Base-by-base conservation (phyloP, 2,113 vertebrate genomes). In the Rhineura floridana region DNA sequence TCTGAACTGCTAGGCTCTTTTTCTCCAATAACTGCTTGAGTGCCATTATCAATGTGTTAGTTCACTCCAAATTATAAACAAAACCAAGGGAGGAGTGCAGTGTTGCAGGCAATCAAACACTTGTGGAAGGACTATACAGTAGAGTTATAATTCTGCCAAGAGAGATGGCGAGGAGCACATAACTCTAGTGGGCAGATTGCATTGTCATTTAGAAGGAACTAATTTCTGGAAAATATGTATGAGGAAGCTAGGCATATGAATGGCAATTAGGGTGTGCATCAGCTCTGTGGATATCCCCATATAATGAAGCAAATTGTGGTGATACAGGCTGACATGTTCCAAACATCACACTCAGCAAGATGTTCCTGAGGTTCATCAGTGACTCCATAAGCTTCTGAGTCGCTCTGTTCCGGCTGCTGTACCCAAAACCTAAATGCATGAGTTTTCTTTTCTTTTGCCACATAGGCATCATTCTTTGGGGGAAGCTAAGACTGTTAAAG, bases 1-100 rank as follows among this genome's bases (percentile, higher is more conserved):
- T 90, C n/a, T 7, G 62, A 80, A 85, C 55, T 88, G 39, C 75
- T 55, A 70, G 83, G 77, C 19, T 52, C 87, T 91, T 28, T 77
- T 87, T 89, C 72, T 90, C 21, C n/a, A 70, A 1, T 33, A 62
- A 90, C n/a, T 48, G 19, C 72, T 36, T 44, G 85, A 77, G 2
- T 12, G 8, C 81, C 8, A 84, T 90, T 69, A 72, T 67, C 88
- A 36, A 70, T 33, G 2, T 28, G 55, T 17, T 86, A 23, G 3
- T 85, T 81, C 48, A 3, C 39, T 70, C 89, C 36, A 83, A 19
- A 0, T 82, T 80, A 21, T 70, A 6, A 65, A 39, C 3, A 87
- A 80, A 77, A 89, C 4, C 6, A 33, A 23, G 67, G 39, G 25
- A 81, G n/a, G 42, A 86, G 4, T 48, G 10, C n/a, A 65, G 44